phyloP scores from a whole-genome alignment of 2,888 invertebrate species.

The Microchrysa polita region DNA sequence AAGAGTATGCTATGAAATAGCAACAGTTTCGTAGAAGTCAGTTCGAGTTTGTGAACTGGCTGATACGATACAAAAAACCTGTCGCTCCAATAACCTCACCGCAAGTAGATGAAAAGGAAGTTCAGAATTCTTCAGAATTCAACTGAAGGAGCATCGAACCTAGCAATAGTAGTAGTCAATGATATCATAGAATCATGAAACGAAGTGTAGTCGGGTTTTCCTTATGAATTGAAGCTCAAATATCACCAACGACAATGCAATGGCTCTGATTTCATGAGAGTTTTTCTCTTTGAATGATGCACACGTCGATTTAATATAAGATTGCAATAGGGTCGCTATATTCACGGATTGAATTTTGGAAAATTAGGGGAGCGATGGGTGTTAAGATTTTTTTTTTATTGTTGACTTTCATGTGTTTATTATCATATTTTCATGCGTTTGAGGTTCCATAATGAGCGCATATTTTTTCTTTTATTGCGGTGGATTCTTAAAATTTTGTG shows the following conservation, averaged over 20 bases:
- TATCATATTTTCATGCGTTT: no score
- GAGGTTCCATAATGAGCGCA: no score
- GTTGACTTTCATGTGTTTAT: no score
- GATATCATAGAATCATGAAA: neutral
- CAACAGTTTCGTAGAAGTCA: constrained; percentile 20
- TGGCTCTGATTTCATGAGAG: constrained; percentile 27
- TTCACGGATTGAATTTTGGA: neutral
- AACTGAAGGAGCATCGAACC: neutral
- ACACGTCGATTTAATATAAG: neutral
- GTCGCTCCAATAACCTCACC: no score
- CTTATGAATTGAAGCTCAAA: constrained; percentile 28
- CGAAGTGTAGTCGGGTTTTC: no score
- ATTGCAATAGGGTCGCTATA: neutral
- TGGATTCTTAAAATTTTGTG: no score
- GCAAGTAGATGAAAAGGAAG: neutral
- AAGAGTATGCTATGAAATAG: neutral
- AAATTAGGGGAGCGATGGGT: neutral
- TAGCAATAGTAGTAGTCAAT: constrained; percentile 5
- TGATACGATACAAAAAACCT: no score
- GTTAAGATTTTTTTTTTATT: neutral
- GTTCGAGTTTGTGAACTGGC: neutral
- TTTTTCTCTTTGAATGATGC: constrained; percentile 27
- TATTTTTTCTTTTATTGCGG: no score
- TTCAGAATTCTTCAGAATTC: no score
- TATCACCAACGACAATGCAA: constrained; percentile 11